These are phyloP conservation scores for Sialis lutaria DNA, from an alignment of 2,888 invertebrate species.

Conservation along the genomic window DNA sequence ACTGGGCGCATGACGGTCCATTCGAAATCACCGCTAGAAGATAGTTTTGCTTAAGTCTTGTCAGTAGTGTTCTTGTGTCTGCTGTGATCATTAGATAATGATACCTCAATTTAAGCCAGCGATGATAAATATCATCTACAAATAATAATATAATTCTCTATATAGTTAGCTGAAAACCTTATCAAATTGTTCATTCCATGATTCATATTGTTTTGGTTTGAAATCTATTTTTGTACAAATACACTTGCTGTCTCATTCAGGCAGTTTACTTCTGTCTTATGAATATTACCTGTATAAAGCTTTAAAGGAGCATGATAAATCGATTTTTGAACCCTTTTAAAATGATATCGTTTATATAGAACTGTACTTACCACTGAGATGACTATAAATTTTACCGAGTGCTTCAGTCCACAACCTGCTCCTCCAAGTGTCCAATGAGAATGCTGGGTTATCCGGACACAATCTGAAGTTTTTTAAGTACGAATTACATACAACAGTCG, in stretches of 20 bases:
- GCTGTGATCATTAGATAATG: slow-evolving; percentile 50
- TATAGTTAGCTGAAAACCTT: background rate
- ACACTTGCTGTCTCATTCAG: too few species aligned
- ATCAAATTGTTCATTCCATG: too few species aligned
- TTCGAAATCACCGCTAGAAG: slow-evolving; percentile 69
- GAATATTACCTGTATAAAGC: too few species aligned
- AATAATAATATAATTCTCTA: slow-evolving; percentile 9
- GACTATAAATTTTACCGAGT: slow-evolving; percentile 52
- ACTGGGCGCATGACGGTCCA: slow-evolving; percentile 71
- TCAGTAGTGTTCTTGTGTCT: slow-evolving; percentile 51
- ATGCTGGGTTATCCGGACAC: slow-evolving; percentile 61
- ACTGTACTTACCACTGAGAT: slow-evolving; percentile 39
- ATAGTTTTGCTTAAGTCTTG: slow-evolving; percentile 53
- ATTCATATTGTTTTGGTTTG: too few species aligned
- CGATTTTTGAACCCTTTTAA: too few species aligned
- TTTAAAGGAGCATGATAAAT: too few species aligned
- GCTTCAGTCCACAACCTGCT: slow-evolving; percentile 61
- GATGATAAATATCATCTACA: slow-evolving; percentile 50
- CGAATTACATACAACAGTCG: slow-evolving; percentile 43
- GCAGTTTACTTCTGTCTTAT: too few species aligned
- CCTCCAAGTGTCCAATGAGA: slow-evolving; percentile 60
- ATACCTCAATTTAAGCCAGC: slow-evolving; percentile 68
- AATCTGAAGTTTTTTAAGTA: slow-evolving; percentile 63
- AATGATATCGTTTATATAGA: background rate
- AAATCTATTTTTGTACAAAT: too few species aligned